These are phyloP conservation scores for Aelia acuminata DNA, from an alignment of 2,888 invertebrate genomes.

Conservation along the genomic window DNA sequence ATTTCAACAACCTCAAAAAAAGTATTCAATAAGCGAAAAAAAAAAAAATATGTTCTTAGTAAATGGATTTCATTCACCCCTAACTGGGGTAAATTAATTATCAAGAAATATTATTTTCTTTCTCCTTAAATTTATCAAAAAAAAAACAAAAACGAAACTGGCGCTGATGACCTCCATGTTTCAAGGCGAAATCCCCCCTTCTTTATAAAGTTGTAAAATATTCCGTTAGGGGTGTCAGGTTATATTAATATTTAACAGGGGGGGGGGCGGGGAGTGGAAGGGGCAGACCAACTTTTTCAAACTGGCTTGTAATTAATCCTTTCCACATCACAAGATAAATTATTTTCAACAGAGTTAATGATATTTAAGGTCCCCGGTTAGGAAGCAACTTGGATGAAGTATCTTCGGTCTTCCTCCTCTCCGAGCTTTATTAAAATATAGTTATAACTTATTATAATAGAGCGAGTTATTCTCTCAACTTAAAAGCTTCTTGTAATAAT, in stretches of 20 bases:
- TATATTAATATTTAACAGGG: conserved; percentile 27
- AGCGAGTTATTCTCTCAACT: not conserved
- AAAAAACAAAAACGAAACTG: not conserved
- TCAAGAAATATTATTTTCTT: not conserved
- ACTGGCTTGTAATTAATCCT: conserved; percentile 21
- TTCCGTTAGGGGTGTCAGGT: not conserved
- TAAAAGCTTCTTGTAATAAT: too few relatives aligned
- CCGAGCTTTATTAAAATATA: not conserved
- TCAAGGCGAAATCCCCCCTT: not conserved
- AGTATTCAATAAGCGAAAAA: too few relatives aligned
- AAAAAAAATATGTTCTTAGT: too few relatives aligned
- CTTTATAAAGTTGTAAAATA: conserved; percentile 30
- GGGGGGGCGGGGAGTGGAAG: not conserved
- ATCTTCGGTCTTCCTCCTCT: not conserved
- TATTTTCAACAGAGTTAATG: conserved; percentile 41
- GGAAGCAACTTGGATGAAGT: not conserved
- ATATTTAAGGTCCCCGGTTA: not conserved
- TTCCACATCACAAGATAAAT: conserved; percentile 24
- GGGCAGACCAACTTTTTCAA: not conserved
- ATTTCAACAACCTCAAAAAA: too few relatives aligned
- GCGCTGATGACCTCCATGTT: not conserved
- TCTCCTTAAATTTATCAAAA: not conserved
- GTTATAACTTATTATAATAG: not conserved
- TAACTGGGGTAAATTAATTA: too few relatives aligned
- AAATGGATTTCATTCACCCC: too few relatives aligned